phyloP scores from a whole-genome alignment of 2,888 invertebrate genomes.

The Lottia gigantea region DNA sequence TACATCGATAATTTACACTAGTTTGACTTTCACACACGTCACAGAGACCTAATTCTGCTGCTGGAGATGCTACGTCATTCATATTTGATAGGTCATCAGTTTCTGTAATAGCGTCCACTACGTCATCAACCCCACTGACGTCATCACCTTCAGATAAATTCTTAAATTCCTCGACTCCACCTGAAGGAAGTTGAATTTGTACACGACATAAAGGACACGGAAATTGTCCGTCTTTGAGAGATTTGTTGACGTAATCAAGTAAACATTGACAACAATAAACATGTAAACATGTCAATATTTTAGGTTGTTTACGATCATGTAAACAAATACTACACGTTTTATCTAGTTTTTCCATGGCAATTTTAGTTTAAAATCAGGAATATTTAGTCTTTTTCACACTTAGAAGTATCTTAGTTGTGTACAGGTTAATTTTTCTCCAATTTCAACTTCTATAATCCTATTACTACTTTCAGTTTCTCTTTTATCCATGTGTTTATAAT shows the following conservation, averaged over 20 bases:
- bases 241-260: background rate
- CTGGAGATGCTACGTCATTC: background rate
- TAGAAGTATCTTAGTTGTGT: too few relatives aligned
- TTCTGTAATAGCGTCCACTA: too few relatives aligned
- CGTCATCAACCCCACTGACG: too few relatives aligned
- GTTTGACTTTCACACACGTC: background rate
- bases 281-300: background rate
- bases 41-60: background rate
- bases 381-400: too few relatives aligned
- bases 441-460: too few relatives aligned
- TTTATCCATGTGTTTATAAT: too few relatives aligned
- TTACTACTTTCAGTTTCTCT: too few relatives aligned
- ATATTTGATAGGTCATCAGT: too few relatives aligned
- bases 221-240: background rate
- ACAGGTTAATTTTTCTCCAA: too few relatives aligned
- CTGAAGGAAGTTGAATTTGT: background rate
- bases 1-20: background rate
- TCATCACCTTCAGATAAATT: too few relatives aligned
- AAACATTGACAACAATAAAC: background rate
- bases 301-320: slow-evolving; percentile 1
- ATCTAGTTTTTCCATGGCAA: too few relatives aligned
- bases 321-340: slow-evolving; percentile 2
- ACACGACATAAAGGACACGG: background rate
- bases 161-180: background rate
- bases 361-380: too few relatives aligned